Evolutionary conservation across 1,140 invertebrate genomes (phyloP).

Genomic region (Drosophila micromelanica): DNA sequence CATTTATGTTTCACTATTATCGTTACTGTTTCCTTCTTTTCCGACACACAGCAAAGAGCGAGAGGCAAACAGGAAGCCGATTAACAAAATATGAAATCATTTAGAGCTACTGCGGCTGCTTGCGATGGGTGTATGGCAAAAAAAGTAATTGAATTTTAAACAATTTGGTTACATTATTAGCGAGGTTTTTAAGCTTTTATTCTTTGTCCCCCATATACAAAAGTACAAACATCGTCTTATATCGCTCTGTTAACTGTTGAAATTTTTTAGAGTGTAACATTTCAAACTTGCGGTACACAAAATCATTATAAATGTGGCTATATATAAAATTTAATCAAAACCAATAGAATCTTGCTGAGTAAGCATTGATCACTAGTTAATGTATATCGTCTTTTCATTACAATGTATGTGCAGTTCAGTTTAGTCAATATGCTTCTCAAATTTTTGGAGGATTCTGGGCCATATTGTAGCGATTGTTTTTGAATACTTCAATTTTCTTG

Average conservation of each 20-base stretch:
- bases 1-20: constrained; percentile 13
- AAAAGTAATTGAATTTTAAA: constrained; percentile 7
- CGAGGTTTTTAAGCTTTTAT: constrained; percentile 19
- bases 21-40: constrained; percentile 17
- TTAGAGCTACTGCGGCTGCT: neutral
- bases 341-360: constrained; percentile 18
- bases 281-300: constrained; percentile 2
- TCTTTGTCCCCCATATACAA: constrained; percentile 15
- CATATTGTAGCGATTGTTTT: constrained; percentile 14
- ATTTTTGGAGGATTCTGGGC: neutral
- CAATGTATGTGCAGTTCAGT: neutral
- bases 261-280: constrained; percentile 8
- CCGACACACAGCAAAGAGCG: constrained; percentile 58
- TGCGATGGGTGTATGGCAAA: constrained; percentile 26
- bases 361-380: constrained; percentile 5
- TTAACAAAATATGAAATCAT: neutral
- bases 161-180: neutral
- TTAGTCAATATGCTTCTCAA: constrained; percentile 2
- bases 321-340: constrained; percentile 12
- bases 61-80: constrained; percentile 47
- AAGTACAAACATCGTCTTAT: constrained; percentile 17
- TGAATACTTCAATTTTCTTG: constrained; percentile 16
- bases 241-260: constrained; percentile 12
- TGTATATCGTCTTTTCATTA: constrained; percentile 12
- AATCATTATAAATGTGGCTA: neutral